Base-by-base conservation (phyloP, 2,888 invertebrate genomes). In the Agrotis puta region DNA sequence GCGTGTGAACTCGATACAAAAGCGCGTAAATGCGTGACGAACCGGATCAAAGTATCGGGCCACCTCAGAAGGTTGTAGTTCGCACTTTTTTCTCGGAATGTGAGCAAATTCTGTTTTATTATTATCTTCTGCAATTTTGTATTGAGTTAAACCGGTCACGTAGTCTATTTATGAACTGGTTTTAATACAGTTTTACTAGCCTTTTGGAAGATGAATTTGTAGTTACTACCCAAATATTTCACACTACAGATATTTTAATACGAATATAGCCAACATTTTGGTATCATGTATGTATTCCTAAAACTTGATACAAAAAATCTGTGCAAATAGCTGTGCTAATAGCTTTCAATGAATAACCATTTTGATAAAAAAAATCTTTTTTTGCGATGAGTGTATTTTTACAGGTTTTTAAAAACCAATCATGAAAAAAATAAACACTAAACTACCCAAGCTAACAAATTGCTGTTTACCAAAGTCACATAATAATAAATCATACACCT, bases 1-100 rank as follows among this genome's bases (percentile, higher is more conserved):
- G 83, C 56, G 70, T 70, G 82, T 79, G 61, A 73, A 80, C 79
- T 82, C 82, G 79, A 82, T 73, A 66, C 63, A 65, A 58, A 53
- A 48, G 47, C 61, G 79, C 82, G 82, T 79, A 58, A 81, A 67
- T 58, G 70, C 74, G 82, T 80, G 66, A 74, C 69, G 69, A 82
- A 66, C 59, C 24, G 62, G 48, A 64, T 57, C 76, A 57, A 43
- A 57, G 45, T 24, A 51, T 50, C 69, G 50, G 33, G 50, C 56
- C 24, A 71, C 71, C 64, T 64, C 61, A 64, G 24, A 43, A 27
- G 48, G 20, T 54, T 58, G 58, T 51, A 27, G 27, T 65, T 68
- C 64, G 27, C 51, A 65, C 54, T 67, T 63, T 69, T 83, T 74
- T 63, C 47, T 53, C 58, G 51, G 43, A 74, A 59, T 64, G 67